Evolutionary conservation across 2,888 invertebrate species (phyloP), one percentile per base, ranked within the genome.

Genomic region (Xestobium rufovillosum): DNA sequence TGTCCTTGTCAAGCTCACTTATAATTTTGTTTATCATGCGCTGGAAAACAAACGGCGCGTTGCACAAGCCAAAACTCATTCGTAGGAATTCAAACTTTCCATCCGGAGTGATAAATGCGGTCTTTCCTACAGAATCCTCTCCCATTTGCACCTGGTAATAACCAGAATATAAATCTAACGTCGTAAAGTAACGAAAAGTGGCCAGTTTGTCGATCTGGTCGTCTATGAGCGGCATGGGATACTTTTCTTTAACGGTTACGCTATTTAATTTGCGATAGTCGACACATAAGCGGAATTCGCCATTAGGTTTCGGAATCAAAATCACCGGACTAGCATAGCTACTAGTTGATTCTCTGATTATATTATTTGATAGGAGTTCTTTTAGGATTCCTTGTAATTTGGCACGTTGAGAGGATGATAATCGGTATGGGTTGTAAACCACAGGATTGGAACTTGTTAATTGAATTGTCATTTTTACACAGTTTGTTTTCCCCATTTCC

Each of bases 181-280:
- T 19, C n/a, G n/a, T 19, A n/a, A 19, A 19, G n/a, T 8, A n/a
- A 6, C n/a, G 6, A n/a, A 6, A 6, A 6, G 6, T n/a, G 6
- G 6, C n/a, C 23, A 19, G n/a, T 8, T 19, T 19, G n/a, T 19
- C 23, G 6, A 19, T 19, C 23, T 19, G 23, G 23, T 6, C n/a
- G 23, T 19, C 23, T 6, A 19, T 19, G 6, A 19, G 23, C n/a
- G 23, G 23, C 23, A 19, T 19, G 23, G 23, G 23, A 19, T 19
- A n/a, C n/a, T 19, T 19, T 6, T 19, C n/a, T n/a, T 19, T 19
- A 8, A 19, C 23, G n/a, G 23, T 19, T 19, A 19, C n/a, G n/a
- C 6, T n/a, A 19, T 19, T 19, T 6, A 19, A n/a, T 19, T 19
- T 19, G 6, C 23, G 6, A n/a, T 19, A 19, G 23, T 19, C 23